Evolutionary conservation across 2,888 invertebrate species (phyloP), one percentile per base, ranked within the genome.

Genomic region (Rotaria macrura): DNA sequence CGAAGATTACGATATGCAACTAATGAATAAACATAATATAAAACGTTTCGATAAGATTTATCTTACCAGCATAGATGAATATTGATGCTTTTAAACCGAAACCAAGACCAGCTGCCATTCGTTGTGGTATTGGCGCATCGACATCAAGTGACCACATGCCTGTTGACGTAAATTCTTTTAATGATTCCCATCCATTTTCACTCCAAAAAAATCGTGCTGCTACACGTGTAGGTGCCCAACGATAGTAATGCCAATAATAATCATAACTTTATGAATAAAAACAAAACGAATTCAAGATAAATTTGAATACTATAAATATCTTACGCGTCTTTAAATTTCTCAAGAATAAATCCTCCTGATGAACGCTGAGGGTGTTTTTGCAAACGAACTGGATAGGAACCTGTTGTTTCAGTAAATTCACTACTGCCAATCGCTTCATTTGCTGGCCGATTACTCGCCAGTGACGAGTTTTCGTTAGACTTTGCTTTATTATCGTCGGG

Each of bases 241-340:
- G 74, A 79, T 79, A 79, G 43, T 79, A 79, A 79, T 79, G 43
- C 40, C n/a, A 79, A 2, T 43, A 79, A 43, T 79, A 79, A n/a
- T 79, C 74, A 79, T 79, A 79, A 34, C 65, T 65, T n/a, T n/a
- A n/a, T n/a, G n/a, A 47, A 47, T 12, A 47, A 9, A 47, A 47
- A 47, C 47, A 47, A 47, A 14, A 14, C 10, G 14, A 47, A 12
- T 12, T 9, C 14, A 12, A 12, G 47, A 52, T 52, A 17, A 14
- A 52, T 17, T 17, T 12, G 20, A 17, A 17, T 12, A 17, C 4
- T 17, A 52, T 52, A 17, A 17, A 17, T 17, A 34, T 4, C 65
- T 7, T 65, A 34, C 34, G 34, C 12, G 3, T 65, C 65, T 65
- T 65, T 65, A 34, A 65, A 34, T 65, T 65, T 65, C 34, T 34